These are phyloP conservation scores for Ctenochaetus hawaiiensis DNA, from an alignment of 2,797 vertebrate genomes.

Conservation along the genomic window DNA sequence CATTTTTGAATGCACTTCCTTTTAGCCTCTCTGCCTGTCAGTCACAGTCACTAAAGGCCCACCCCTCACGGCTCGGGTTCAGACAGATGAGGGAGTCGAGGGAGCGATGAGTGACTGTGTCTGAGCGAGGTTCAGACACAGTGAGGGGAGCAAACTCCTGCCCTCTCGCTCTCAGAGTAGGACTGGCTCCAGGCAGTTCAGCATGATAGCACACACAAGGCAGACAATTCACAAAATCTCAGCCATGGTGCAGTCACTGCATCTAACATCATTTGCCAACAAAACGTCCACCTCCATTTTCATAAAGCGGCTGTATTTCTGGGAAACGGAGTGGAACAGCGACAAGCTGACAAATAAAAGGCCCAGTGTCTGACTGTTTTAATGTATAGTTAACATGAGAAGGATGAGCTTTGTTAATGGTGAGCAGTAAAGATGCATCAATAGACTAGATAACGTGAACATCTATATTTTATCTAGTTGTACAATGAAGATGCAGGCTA, in stretches of 20 bases:
- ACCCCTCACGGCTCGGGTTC: slow-evolving; percentile 24
- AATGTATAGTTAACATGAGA: background rate
- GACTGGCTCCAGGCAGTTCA: slow-evolving; percentile 57
- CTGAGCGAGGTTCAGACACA: slow-evolving; percentile 32
- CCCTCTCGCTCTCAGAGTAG: slow-evolving; percentile 52
- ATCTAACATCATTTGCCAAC: slow-evolving; percentile 31
- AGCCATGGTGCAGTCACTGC: slow-evolving; percentile 34
- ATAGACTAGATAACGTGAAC: background rate
- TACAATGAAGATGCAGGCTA: background rate
- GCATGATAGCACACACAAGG: slow-evolving; percentile 44
- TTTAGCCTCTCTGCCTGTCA: slow-evolving; percentile 46
- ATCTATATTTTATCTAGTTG: background rate
- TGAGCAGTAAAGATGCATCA: background rate
- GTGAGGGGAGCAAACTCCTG: slow-evolving; percentile 29
- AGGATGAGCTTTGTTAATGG: background rate
- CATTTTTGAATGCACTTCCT: slow-evolving; percentile 51
- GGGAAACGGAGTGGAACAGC: slow-evolving; percentile 8
- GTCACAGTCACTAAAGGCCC: slow-evolving; percentile 50
- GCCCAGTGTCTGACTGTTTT: background rate
- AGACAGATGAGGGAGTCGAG: slow-evolving; percentile 46
- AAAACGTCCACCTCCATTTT: slow-evolving; percentile 47
- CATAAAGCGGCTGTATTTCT: slow-evolving; percentile 19
- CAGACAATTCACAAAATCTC: slow-evolving; percentile 47
- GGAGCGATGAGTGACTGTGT: slow-evolving; percentile 34
- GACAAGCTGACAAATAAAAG: slow-evolving; percentile 10